phyloP scores from a whole-genome alignment of 2,113 vertebrate species.

The Acrocephalus arundinaceus region DNA sequence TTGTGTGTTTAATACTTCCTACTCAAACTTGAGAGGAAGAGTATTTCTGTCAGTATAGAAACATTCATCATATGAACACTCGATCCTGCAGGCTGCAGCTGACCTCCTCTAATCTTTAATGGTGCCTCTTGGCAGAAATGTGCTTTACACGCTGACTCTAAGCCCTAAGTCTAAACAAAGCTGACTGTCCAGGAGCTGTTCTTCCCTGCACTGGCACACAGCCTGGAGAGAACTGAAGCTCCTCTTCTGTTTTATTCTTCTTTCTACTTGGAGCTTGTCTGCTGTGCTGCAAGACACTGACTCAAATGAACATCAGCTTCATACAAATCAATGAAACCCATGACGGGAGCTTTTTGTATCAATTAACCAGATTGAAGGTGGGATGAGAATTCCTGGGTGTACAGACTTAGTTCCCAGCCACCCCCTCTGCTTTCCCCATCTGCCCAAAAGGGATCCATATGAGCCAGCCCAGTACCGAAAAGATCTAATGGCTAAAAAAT shows the following conservation, averaged over 20 bases:
- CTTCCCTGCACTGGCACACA: background rate
- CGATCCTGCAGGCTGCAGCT: background rate
- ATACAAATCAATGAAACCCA: background rate
- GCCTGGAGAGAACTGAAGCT: background rate
- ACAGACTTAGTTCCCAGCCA: background rate
- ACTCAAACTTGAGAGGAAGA: background rate
- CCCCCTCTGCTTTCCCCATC: background rate
- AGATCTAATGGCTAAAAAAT: background rate
- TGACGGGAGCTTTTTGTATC: background rate
- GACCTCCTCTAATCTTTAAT: background rate
- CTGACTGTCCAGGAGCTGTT: slow-evolving; percentile 14
- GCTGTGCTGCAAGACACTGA: background rate
- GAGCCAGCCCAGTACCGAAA: background rate
- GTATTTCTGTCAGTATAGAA: background rate
- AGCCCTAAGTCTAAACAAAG: background rate
- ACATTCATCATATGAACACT: background rate
- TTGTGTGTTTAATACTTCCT: background rate
- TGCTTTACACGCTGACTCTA: background rate
- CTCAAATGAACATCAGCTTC: background rate
- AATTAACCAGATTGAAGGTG: background rate
- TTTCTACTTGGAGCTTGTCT: background rate
- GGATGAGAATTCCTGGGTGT: background rate
- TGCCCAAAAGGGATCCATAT: background rate
- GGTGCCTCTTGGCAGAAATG: background rate
- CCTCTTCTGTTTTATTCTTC: background rate